Percentiles rank a stretch among this genome's conserved stretches.
Conservation (phyloP, 2,888 invertebrate species). For the Onchidella celtica region DNA sequence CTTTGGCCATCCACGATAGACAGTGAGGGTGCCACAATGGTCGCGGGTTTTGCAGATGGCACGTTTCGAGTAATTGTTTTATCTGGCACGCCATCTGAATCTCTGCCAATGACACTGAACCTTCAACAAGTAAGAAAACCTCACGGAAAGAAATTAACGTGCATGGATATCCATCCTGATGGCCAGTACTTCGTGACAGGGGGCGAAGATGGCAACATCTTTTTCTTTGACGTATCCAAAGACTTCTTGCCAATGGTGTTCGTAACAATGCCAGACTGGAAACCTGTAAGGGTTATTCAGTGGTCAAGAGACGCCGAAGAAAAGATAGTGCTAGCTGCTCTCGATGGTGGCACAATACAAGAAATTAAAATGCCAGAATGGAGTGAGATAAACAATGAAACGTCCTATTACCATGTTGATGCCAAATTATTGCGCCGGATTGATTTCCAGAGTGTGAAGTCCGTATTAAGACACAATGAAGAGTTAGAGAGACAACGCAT, state of each 20-base stretch:
- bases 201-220: constrained; percentile 47
- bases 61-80: constrained; percentile 36
- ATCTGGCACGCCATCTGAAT: not conserved
- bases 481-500: constrained; percentile 35
- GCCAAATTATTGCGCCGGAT: not conserved
- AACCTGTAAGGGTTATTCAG: not conserved
- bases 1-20: constrained; percentile 41
- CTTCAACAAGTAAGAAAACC: constrained; percentile 44
- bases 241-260: constrained; percentile 40
- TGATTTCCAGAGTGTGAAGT: constrained; percentile 52
- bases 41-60: constrained; percentile 49
- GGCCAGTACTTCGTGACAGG: constrained; percentile 38
- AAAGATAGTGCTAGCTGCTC: constrained; percentile 16
- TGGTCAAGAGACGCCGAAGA: constrained; percentile 19
- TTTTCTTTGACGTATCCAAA: constrained; percentile 38
- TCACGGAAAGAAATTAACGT: constrained; percentile 21
- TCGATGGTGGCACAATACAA: constrained; percentile 29
- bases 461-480: constrained; percentile 47
- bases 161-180: constrained; percentile 29
- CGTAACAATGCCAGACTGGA: constrained; percentile 38
- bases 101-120: not conserved
- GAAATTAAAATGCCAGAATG: constrained; percentile 18
- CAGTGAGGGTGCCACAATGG: not conserved
- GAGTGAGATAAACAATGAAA: constrained; percentile 32
- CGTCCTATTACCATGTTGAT: constrained; percentile 21